phyloP scores from a whole-genome alignment of 2,888 invertebrate genomes.

The Caenorhabditis becei region DNA sequence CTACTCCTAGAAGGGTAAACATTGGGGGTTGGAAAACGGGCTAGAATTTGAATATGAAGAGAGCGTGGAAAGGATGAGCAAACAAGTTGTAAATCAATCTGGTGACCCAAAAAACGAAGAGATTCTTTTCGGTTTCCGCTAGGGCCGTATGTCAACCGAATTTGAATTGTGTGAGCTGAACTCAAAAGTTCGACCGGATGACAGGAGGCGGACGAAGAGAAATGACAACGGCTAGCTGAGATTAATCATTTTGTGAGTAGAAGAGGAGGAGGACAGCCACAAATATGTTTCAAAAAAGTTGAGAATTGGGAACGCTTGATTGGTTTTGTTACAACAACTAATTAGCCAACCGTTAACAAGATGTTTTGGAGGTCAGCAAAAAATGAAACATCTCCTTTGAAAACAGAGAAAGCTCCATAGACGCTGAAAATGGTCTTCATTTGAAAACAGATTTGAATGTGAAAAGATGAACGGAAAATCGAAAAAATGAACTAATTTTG shows the following conservation, averaged over 20 bases:
- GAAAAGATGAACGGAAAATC: no score
- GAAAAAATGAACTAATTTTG: no score
- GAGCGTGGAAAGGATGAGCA: conserved; percentile 52
- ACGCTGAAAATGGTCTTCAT: no score
- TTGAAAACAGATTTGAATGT: no score
- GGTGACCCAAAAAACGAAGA: conserved; percentile 23
- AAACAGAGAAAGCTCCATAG: no score
- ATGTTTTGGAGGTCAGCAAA: no score
- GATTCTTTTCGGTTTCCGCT: no score
- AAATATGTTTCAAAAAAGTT: conserved; percentile 23
- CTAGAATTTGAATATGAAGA: conserved; percentile 53
- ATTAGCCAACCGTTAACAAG: neutral
- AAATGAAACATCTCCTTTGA: no score
- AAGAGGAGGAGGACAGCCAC: neutral
- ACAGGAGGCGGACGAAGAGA: conserved; percentile 35
- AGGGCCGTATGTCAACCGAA: neutral
- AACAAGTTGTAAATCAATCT: conserved; percentile 61
- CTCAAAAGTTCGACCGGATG: conserved; percentile 2
- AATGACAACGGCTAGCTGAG: conserved; percentile 23
- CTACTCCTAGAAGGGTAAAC: conserved; percentile 10
- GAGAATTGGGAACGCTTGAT: conserved; percentile 8
- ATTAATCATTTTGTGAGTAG: conserved; percentile 34
- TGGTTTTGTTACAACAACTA: neutral
- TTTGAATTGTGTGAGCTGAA: neutral
- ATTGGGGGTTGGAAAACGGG: neutral